phyloP scores from a whole-genome alignment of 2,888 invertebrate genomes.

The Cryptocephalus moraei region DNA sequence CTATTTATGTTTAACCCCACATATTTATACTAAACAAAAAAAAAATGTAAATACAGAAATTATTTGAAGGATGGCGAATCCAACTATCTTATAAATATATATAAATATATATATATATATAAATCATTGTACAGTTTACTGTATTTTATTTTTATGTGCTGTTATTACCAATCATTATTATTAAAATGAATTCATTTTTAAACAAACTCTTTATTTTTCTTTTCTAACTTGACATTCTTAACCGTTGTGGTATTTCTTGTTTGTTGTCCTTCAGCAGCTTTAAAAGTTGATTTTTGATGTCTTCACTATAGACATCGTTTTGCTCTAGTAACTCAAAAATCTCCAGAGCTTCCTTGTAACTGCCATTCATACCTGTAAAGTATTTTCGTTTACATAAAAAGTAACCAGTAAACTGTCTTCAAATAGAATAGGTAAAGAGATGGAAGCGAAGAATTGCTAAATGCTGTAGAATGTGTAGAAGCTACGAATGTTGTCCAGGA shows the following conservation, averaged over 20 bases:
- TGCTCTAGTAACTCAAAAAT: conserved; percentile 36
- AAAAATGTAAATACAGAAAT: neutral
- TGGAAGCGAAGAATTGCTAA: too few relatives aligned
- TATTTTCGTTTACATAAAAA: neutral
- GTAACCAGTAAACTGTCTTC: too few relatives aligned
- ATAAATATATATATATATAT: too few relatives aligned
- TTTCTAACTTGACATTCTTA: conserved; percentile 34
- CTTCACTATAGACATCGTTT: neutral
- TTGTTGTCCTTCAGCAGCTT: conserved; percentile 10
- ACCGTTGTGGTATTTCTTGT: neutral
- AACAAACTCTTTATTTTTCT: conserved; percentile 2
- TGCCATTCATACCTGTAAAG: conserved; percentile 41
- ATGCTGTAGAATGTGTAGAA: too few relatives aligned
- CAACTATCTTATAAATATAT: too few relatives aligned
- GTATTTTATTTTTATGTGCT: conserved; percentile 27
- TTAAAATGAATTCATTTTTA: neutral
- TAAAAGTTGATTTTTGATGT: neutral
- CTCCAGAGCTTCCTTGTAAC: conserved; percentile 36
- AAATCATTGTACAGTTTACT: conserved; percentile 9
- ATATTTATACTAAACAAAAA: conserved; percentile 11
- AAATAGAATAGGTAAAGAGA: too few relatives aligned
- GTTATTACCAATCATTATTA: conserved; percentile 19
- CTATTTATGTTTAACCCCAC: conserved; percentile 16
- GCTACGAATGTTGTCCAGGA: too few relatives aligned
- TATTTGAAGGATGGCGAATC: too few relatives aligned